Evolutionary conservation across 2,113 vertebrate genomes (phyloP), one percentile per base, ranked within the genome.

Genomic region (Fulica atra): DNA sequence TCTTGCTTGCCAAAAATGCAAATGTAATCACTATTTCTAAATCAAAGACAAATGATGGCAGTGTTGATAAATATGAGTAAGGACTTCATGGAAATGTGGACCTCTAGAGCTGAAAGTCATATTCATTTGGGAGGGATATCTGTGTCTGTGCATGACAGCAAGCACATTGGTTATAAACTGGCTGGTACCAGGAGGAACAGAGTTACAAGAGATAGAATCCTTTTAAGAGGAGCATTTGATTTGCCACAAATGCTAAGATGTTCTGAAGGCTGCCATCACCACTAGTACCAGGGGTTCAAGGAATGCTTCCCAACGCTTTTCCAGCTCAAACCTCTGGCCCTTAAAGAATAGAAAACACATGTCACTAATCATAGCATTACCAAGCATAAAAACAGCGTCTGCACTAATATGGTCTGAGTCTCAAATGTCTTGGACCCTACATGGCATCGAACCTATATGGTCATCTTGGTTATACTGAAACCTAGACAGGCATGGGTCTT

Each of bases 1-100:
- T 17, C 53, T 56, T 91, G 60, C 66, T 76, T 89, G 68, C 87
- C 95, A 97, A 96, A 96, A 94, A 90, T 90, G 70, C 81, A 85
- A 81, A 77, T 81, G 86, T 72, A 95, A 77, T 96, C 48, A 81
- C n/a, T 84, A 36, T 88, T 53, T 90, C 70, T 63, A 74, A 92
- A 94, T 80, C 56, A 91, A 92, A 96, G 77, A 89, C 57, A 88
- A 93, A 81, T 38, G 31, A 78, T 40, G 40, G n/a, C 36, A 42
- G 11, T 61, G 56, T 46, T 73, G 79, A 90, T 81, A 88, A 84
- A 95, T 89, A 81, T 17, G 10, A 70, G 48, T 40, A 26, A 73
- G 56, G n/a, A 51, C 21, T 86, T 93, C 69, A 66, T 36, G 25
- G 61, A 86, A 93, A 79, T 4, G 0, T 6, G 63, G 42, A 61